phyloP scores from a whole-genome alignment of 1,140 invertebrate genomes.

The Hycleus phaleratus region DNA sequence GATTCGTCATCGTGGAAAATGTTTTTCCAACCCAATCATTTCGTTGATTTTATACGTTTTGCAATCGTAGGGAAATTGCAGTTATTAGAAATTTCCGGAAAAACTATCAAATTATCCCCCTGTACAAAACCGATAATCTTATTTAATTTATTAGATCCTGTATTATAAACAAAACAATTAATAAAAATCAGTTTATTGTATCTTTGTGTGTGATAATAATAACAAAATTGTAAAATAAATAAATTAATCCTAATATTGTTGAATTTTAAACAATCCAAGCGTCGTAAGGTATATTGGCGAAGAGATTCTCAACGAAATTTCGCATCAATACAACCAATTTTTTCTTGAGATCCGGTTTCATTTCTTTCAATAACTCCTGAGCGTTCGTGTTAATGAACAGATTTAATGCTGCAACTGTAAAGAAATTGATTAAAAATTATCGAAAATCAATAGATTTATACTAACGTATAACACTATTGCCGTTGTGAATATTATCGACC shows the following conservation, averaged over 20 bases:
- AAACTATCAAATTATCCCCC: too few species aligned
- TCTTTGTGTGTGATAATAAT: background rate
- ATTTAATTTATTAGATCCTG: too few species aligned
- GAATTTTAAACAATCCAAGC: conserved; percentile 49
- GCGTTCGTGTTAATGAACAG: conserved; percentile 79
- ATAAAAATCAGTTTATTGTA: too few species aligned
- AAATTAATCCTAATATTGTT: background rate
- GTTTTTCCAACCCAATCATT: too few species aligned
- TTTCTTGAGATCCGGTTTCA: conserved; percentile 73
- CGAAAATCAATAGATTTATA: conserved; percentile 20
- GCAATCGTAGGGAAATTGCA: too few species aligned
- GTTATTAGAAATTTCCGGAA: too few species aligned
- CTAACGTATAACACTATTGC: conserved; percentile 70
- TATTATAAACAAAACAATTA: too few species aligned
- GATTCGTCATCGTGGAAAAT: too few species aligned
- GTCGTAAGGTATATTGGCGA: conserved; percentile 67
- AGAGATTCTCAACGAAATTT: conserved; percentile 64
- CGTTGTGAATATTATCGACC: conserved; percentile 70
- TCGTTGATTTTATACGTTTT: too few species aligned
- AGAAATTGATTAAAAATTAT: background rate
- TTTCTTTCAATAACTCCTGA: conserved; percentile 73
- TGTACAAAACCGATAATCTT: too few species aligned
- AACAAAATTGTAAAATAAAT: background rate
- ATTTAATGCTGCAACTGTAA: conserved; percentile 69
- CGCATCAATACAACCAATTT: conserved; percentile 68